These are phyloP conservation scores for Sula dactylatra DNA, from an alignment of 2,113 vertebrate species.

Conservation along the genomic window DNA sequence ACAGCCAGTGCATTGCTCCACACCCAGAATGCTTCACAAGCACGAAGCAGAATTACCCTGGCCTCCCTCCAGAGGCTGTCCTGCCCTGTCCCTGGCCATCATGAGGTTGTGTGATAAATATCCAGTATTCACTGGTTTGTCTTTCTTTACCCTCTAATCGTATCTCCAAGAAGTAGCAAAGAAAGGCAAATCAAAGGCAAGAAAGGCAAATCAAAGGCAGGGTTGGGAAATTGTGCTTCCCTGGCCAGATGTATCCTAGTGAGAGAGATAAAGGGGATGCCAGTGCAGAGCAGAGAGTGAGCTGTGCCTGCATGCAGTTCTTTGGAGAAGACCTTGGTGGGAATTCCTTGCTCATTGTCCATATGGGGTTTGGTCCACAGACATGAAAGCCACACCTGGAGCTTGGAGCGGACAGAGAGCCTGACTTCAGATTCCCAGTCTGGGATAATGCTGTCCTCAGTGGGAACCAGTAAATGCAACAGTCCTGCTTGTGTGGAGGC, in stretches of 20 bases:
- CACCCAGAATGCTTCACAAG: background rate
- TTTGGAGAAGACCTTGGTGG: background rate
- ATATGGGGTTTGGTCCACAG: conserved; percentile 67
- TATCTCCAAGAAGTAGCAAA: background rate
- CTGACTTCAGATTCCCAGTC: conserved; percentile 94
- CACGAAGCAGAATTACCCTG: background rate
- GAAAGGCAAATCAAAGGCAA: background rate
- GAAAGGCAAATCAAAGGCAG: background rate
- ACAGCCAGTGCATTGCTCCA: background rate
- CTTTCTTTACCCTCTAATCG: background rate
- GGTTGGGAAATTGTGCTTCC: background rate
- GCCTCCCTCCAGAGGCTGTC: background rate
- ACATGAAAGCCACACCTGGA: conserved; percentile 95
- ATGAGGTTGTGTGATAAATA: background rate
- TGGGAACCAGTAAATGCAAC: conserved; percentile 98
- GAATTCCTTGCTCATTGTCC: background rate
- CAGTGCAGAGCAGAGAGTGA: background rate
- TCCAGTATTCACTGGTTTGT: background rate
- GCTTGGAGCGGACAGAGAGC: conserved; percentile 92
- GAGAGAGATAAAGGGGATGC: background rate
- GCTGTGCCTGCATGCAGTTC: background rate
- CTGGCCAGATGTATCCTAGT: background rate
- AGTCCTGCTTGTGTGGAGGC: conserved; percentile 94
- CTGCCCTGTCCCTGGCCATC: background rate
- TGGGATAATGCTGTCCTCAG: conserved; percentile 92